Percentiles rank a stretch among this genome's conserved stretches.
These are phyloP conservation scores for Drosophila tanythrix DNA, from an alignment of 2,888 invertebrate genomes.

Conservation along the genomic window DNA sequence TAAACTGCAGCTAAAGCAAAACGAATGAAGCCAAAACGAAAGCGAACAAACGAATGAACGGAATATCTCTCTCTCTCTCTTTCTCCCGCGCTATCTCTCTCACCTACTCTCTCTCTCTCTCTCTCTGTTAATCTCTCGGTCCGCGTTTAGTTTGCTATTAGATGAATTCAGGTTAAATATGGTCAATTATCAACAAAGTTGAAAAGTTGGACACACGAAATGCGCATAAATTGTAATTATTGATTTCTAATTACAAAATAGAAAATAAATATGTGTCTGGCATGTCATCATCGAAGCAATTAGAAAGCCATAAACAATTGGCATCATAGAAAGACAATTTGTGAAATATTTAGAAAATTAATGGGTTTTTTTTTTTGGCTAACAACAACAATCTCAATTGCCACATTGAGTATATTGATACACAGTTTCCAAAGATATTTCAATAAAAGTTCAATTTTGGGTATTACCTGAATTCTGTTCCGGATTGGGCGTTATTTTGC, in stretches of 20 bases:
- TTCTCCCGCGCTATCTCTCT: background rate
- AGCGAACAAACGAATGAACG: background rate
- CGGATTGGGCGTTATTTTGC: conserved; percentile 68
- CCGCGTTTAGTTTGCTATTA: background rate
- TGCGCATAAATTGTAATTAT: conserved; percentile 19
- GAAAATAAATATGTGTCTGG: conserved; percentile 11
- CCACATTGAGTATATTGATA: background rate
- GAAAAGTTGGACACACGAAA: conserved; percentile 22
- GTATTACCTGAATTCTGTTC: conserved; percentile 63
- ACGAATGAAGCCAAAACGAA: conserved; percentile 1
- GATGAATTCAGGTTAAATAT: conserved; percentile 26
- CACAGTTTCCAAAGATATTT: background rate
- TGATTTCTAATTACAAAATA: conserved; percentile 25
- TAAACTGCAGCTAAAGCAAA: conserved; percentile 22
- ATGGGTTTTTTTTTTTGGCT: background rate
- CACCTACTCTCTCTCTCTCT: background rate
- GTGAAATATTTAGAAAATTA: background rate
- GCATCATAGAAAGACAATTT: background rate
- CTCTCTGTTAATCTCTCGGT: background rate
- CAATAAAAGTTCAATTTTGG: background rate
- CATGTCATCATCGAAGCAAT: conserved; percentile 16
- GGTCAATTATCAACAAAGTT: background rate
- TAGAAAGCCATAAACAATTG: conserved; percentile 17
- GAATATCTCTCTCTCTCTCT: background rate
- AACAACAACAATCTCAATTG: background rate